Base-by-base conservation (phyloP, 2,888 invertebrate genomes). In the Bimastos eiseni region DNA sequence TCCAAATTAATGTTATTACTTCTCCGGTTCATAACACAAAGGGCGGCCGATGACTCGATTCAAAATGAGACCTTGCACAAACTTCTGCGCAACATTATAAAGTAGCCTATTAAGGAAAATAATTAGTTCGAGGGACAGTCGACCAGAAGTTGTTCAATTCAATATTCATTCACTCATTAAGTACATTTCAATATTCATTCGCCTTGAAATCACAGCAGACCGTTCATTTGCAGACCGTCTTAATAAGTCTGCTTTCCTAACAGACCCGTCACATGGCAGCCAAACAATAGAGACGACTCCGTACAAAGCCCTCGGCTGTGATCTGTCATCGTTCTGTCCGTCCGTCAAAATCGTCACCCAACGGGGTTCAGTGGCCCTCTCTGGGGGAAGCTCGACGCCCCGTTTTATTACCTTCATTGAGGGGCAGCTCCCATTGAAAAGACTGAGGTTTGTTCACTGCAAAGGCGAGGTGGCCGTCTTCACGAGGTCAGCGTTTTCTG, bases 341-440 rank as follows among this genome's bases (percentile, higher is more conserved):
- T n/a, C n/a, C 70, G 70, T 70, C 70, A 70, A n/a, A n/a, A 70
- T 70, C 70, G 70, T 70, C 70, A 70, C 70, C n/a, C 70, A 70
- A 30, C 70, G 70, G 70, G 70, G 70, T 70, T n/a, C 70, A n/a
- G 70, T 70, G 70, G 70, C 70, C 70, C 70, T 70, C 70, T 11
- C 70, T 8, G n/a, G 30, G 70, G 70, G 70, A 8, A 8, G 70
- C 70, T 70, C 70, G 70, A 70, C n/a, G 11, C 70, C 70, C 70
- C 6, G 70, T 70, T 70, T 30, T n/a, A 70, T 70, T 4, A n/a
- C 70, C 70, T 70, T 70, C n/a, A 8, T 70, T n/a, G n/a, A 70
- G n/a, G 30, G 70, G 70, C 70, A 70, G n/a, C 8, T n/a, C n/a
- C 70, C 30, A n/a, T 70, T n/a, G 70, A 70, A 70, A 70, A 70